phyloP scores from a whole-genome alignment of 2,113 vertebrate species.

The Gobiocypris rarus region DNA sequence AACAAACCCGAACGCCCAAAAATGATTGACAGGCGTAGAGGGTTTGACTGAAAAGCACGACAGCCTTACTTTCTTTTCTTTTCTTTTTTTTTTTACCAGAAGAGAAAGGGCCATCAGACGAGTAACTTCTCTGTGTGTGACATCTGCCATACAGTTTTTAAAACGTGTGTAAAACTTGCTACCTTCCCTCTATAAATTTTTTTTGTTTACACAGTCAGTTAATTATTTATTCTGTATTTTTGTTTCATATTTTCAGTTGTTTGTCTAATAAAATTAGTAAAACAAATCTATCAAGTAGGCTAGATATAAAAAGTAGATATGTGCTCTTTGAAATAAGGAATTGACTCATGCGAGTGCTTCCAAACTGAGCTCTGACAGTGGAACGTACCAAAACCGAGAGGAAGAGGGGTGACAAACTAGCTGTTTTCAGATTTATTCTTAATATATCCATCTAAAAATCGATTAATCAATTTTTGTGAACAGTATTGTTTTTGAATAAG shows the following conservation, averaged over 20 bases:
- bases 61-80: not conserved
- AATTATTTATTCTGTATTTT: not conserved
- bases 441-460: not conserved
- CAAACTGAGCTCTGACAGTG: slow-evolving; percentile 40
- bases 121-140: not conserved
- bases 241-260: no score
- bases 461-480: not conserved
- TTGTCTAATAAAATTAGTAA: not conserved
- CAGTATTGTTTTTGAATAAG: fast-evolving
- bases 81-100: not conserved
- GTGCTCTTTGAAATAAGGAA: not conserved
- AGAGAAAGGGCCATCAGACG: not conserved
- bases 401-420: not conserved
- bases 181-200: not conserved
- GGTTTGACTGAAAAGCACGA: not conserved
- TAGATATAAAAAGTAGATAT: no score
- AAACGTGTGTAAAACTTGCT: not conserved
- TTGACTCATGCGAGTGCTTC: slow-evolving; percentile 32
- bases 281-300: not conserved
- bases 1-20: not conserved
- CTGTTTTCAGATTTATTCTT: not conserved
- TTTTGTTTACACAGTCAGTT: not conserved
- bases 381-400: slow-evolving; percentile 23
- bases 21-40: not conserved
- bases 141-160: not conserved